Conservation (phyloP, 2,888 invertebrate species). For the Gerosis bhagava region DNA sequence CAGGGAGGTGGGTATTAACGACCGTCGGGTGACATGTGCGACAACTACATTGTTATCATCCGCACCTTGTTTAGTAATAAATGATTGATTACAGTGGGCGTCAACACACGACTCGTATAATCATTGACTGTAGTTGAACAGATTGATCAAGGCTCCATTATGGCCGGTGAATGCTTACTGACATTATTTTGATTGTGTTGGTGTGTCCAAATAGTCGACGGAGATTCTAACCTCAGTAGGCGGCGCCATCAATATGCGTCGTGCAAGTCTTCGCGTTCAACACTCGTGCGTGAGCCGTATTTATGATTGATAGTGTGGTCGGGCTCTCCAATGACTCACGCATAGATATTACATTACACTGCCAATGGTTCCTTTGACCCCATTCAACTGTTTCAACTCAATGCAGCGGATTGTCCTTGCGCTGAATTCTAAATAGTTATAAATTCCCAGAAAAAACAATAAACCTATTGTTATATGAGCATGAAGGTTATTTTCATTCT, state of each 20-base stretch:
- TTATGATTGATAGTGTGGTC: slow-evolving; percentile 62
- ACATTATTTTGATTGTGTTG: slow-evolving; percentile 45
- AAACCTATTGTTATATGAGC: slow-evolving; percentile 37
- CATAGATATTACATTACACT: slow-evolving; percentile 60
- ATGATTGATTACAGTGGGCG: slow-evolving; percentile 18
- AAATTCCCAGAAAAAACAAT: slow-evolving; percentile 63
- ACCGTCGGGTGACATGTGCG: too few relatives aligned
- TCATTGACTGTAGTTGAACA: slow-evolving; percentile 26
- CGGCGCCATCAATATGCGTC: slow-evolving; percentile 64
- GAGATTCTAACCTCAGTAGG: slow-evolving; percentile 55
- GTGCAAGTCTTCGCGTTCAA: slow-evolving; percentile 53
- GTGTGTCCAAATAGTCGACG: slow-evolving; percentile 49
- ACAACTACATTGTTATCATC: too few relatives aligned
- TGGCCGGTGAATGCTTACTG: slow-evolving; percentile 37
- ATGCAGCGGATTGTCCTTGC: slow-evolving; percentile 68
- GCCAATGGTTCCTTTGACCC: slow-evolving; percentile 73
- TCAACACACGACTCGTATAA: slow-evolving; percentile 17
- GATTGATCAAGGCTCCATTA: slow-evolving; percentile 39
- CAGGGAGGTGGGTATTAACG: too few relatives aligned
- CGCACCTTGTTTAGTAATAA: slow-evolving; percentile 15
- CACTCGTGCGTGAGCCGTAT: slow-evolving; percentile 60
- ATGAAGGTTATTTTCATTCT: slow-evolving; percentile 38
- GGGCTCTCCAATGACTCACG: slow-evolving; percentile 71
- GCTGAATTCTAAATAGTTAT: slow-evolving; percentile 60
- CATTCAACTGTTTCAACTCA: slow-evolving; percentile 65